A percentile compares a stretch with the other conserved stretches of the same genome.
Conservation (phyloP, 2,113 vertebrate genomes). For the Oreotrochilus melanogaster region DNA sequence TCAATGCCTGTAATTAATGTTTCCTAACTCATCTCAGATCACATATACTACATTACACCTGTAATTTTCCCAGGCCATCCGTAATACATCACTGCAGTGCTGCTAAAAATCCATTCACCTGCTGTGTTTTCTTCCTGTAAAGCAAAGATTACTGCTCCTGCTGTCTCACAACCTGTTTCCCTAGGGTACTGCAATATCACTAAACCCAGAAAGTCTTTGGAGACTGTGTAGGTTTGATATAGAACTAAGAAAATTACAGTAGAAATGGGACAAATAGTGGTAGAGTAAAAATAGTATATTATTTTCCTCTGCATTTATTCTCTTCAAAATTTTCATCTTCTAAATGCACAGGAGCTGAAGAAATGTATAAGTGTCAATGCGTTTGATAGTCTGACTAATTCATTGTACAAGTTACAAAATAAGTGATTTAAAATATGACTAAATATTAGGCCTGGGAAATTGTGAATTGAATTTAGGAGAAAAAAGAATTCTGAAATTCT, state of each 20-base stretch:
- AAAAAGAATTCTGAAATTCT: no score
- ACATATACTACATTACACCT: slow-evolving; percentile 14
- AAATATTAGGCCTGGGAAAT: no score
- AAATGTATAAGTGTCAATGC: no score
- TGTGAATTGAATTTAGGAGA: no score
- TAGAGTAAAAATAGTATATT: not conserved
- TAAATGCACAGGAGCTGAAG: not conserved
- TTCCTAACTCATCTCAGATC: slow-evolving; percentile 52
- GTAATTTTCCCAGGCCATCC: slow-evolving; percentile 54
- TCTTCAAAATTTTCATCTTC: not conserved
- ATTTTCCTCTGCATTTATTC: not conserved
- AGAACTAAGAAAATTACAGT: not conserved
- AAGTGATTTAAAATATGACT: no score
- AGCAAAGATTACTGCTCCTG: not conserved
- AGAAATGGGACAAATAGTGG: not conserved
- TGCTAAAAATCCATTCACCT: not conserved
- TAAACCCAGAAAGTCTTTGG: not conserved
- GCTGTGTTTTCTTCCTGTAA: not conserved
- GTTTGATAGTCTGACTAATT: no score
- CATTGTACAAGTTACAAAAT: no score
- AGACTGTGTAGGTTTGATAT: not conserved
- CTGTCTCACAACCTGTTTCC: not conserved
- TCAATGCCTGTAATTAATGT: slow-evolving; percentile 61
- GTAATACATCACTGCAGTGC: not conserved
- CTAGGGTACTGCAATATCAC: not conserved